Base-by-base conservation (phyloP, 2,888 invertebrate species). In the Lissocephala sabroskyi region DNA sequence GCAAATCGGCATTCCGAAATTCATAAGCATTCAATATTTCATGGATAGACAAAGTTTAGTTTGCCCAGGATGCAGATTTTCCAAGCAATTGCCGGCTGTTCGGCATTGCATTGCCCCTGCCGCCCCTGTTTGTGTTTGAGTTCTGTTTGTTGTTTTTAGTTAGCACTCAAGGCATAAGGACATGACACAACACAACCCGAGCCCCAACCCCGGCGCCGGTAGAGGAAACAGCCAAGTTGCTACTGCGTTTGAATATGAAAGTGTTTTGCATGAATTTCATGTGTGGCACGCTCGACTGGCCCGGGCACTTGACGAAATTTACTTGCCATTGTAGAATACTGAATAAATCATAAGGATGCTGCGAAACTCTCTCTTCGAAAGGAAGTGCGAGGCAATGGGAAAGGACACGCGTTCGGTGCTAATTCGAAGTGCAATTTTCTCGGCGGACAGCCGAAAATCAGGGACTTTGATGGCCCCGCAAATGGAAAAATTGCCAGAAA, bases 1-100 rank as follows among this genome's bases (percentile, higher is more conserved):
- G 65, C 63, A 70, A 66, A 66, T 70, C 54, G 60, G 55, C 37
- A 51, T 53, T 62, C 68, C 49, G 59, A 62, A 59, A 65, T 65
- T 65, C 68, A 65, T 68, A 68, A 68, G 65, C 65, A 65, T 65
- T 65, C 48, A 65, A 65, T 68, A 62, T 68, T 62, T 65, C 59
- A 65, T 65, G 65, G 56, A 59, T 35, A 35, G 56, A 56, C 37
- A 19, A 18, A 18, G 11, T 35, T 17, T 35, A 9, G 16, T 9
- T 16, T 16, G 35, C 35, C 13, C 16, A n/a, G n/a, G n/a, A 14
- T 14, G 7, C 4, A 7, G 33, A 33, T 14, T 33, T 13, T 2
- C 1, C 23, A 37, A 37, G 17, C 36, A 36, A 37, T 37, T 18
- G 37, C 16, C 36, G 17, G 30, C 19, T 37, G 10, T 11, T 37